A percentile compares a stretch with the other conserved stretches of the same genome.
Evolutionary conservation across 1,140 invertebrate genomes (phyloP).

Genomic region (Trachymyrmex septentrionalis): DNA sequence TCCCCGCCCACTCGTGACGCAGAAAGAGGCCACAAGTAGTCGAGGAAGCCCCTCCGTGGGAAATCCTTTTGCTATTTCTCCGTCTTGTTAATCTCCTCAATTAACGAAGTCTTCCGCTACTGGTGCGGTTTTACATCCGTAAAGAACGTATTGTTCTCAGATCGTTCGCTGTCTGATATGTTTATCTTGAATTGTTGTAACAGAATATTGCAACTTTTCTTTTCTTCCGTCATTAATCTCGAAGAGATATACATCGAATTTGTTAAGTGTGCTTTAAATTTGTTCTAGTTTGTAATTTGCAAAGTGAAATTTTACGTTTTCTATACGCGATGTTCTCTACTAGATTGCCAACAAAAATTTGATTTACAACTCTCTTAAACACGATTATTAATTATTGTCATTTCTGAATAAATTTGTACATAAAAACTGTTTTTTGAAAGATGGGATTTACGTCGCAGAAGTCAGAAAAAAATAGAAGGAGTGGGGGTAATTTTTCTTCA

Average conservation of each 20-base stretch:
- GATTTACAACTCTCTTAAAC: no score
- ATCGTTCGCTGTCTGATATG: neutral
- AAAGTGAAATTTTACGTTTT: no score
- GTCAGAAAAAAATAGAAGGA: no score
- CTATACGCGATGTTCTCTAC: neutral
- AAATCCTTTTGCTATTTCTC: conserved; percentile 54
- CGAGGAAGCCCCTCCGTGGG: conserved; percentile 61
- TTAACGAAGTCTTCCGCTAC: neutral
- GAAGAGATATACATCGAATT: neutral
- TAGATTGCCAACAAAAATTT: no score
- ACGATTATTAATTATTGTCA: no score
- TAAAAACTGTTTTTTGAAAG: no score
- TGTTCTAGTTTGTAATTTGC: neutral
- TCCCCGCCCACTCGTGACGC: conserved; percentile 49
- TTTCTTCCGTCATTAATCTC: neutral
- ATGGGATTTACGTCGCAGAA: no score
- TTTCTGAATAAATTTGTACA: no score
- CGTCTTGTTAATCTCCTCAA: conserved; percentile 20
- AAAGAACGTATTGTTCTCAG: neutral
- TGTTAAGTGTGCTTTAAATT: neutral
- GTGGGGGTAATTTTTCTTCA: no score
- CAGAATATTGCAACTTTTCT: neutral
- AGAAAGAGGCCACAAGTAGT: conserved; percentile 45
- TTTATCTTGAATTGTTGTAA: neutral
- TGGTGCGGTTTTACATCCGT: neutral